These are phyloP conservation scores for Mola mola DNA, from an alignment of 2,113 vertebrate species.

Conservation along the genomic window DNA sequence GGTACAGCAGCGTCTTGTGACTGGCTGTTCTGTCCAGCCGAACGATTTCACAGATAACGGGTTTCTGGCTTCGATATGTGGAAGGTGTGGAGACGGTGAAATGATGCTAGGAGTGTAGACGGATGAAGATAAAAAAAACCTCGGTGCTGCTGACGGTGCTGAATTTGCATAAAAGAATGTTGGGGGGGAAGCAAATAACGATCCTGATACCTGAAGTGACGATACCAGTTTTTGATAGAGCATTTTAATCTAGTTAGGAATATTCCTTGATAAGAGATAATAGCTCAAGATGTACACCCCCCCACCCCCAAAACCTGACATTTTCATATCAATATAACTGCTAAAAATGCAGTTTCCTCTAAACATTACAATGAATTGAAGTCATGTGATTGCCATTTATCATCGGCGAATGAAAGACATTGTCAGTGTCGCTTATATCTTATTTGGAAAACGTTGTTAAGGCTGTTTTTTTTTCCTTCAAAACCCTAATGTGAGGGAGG, in stretches of 20 bases:
- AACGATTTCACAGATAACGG: conserved; percentile 53
- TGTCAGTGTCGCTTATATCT: background rate
- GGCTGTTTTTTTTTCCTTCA: too few species aligned
- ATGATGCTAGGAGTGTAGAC: conserved; percentile 48
- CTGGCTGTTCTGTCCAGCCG: conserved; percentile 24
- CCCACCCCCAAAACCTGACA: background rate
- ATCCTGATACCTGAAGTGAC: conserved; percentile 41
- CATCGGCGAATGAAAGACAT: background rate
- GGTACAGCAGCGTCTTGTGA: conserved; percentile 16
- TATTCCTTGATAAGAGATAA: conserved; percentile 31
- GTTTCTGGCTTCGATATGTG: conserved; percentile 43
- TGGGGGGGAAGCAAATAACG: conserved; percentile 35
- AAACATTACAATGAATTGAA: conserved; percentile 2
- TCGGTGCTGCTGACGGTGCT: conserved; percentile 61
- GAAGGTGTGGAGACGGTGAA: conserved; percentile 58
- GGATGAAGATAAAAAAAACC: conserved; percentile 62
- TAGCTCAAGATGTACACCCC: conserved; percentile 7
- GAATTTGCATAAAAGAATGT: conserved; percentile 60
- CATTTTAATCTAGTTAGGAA: conserved; percentile 46
- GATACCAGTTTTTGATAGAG: conserved; percentile 49
- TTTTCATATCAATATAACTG: conserved; percentile 23
- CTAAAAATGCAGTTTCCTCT: conserved; percentile 20
- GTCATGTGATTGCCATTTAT: too few species aligned
- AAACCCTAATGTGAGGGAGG: background rate
- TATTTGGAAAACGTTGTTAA: background rate